These are phyloP conservation scores for Irena cyanogastra DNA, from an alignment of 2,113 vertebrate species.

Conservation along the genomic window DNA sequence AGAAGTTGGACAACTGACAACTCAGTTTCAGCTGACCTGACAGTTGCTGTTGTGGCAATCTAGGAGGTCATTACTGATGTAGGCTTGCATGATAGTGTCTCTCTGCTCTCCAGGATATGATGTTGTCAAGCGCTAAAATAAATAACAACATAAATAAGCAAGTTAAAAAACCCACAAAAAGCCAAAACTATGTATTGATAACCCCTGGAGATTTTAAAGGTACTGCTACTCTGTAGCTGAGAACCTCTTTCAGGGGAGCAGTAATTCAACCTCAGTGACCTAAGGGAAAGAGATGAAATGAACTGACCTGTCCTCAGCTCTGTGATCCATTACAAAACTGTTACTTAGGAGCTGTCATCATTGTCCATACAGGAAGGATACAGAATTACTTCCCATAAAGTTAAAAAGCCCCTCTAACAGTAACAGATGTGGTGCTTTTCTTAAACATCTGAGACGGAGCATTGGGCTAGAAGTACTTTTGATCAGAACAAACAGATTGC, in stretches of 20 bases:
- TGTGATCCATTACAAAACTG: not conserved
- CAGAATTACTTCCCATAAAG: not conserved
- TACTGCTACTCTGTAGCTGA: not conserved
- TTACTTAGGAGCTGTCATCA: not conserved
- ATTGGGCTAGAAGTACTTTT: not conserved
- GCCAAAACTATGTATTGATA: not conserved
- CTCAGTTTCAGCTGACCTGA: constrained; percentile 66
- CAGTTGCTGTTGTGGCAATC: constrained; percentile 73
- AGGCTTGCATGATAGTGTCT: constrained; percentile 90
- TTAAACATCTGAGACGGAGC: not conserved
- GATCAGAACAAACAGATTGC: not conserved
- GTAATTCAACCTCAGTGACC: not conserved
- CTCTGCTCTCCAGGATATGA: constrained; percentile 92
- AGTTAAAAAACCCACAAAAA: not conserved
- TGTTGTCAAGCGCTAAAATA: constrained; percentile 86
- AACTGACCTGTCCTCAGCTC: not conserved
- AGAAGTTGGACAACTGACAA: not conserved
- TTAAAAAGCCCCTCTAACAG: not conserved
- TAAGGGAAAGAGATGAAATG: not conserved
- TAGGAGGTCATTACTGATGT: constrained; percentile 89
- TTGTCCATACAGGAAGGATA: not conserved
- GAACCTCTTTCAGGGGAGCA: not conserved
- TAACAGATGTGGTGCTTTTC: not conserved
- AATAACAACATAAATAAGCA: not conserved
- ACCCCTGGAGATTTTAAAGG: not conserved